A percentile compares a stretch with the other conserved stretches of the same genome.
Conservation (phyloP, 2,797 vertebrate species). For the Myotis pilosus region DNA sequence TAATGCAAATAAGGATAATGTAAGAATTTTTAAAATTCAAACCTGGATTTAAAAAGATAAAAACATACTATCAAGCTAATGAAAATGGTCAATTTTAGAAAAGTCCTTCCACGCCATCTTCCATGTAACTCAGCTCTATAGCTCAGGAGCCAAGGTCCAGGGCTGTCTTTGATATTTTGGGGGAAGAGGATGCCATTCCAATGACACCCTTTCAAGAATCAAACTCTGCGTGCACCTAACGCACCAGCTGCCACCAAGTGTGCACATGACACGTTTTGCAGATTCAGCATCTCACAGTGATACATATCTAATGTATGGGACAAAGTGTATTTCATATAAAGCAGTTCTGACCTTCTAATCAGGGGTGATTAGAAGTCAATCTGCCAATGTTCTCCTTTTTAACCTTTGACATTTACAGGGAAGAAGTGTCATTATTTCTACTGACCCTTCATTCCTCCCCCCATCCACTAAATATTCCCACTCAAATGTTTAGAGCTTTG, state of each 20-base stretch:
- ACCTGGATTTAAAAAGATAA: constrained; percentile 19
- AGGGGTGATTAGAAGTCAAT: background rate
- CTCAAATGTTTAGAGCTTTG: background rate
- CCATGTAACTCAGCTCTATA: background rate
- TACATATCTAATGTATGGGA: background rate
- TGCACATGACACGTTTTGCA: background rate
- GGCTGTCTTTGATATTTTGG: background rate
- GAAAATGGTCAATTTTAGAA: constrained; percentile 26
- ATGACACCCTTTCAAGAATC: background rate
- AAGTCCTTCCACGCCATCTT: background rate
- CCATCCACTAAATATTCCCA: background rate
- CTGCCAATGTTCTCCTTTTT: constrained; percentile 13
- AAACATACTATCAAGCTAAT: background rate
- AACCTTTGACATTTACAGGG: background rate
- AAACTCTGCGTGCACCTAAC: background rate
- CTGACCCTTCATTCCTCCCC: background rate
- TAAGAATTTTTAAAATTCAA: background rate
- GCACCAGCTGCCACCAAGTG: background rate
- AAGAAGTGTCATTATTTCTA: constrained; percentile 26
- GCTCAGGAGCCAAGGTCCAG: background rate
- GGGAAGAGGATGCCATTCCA: background rate
- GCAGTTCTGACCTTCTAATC: constrained; percentile 1
- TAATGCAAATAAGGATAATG: background rate
- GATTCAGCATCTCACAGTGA: background rate
- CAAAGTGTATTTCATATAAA: constrained; percentile 6